A percentile compares a stretch with the other conserved stretches of the same genome.
phyloP scores from a whole-genome alignment of 2,888 invertebrate genomes.

The Epirrhoe alternata region DNA sequence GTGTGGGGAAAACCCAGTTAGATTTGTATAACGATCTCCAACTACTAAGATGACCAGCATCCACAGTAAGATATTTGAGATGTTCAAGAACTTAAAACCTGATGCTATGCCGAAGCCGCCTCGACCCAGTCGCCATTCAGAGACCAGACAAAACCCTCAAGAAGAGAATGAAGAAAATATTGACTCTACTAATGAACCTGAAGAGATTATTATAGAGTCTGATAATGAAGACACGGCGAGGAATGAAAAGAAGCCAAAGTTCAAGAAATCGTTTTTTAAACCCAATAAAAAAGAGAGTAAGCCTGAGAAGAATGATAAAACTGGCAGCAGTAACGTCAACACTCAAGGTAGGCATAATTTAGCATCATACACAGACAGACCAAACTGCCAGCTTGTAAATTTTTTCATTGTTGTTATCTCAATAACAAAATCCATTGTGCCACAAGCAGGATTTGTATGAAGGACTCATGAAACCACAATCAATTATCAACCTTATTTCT shows the following conservation, averaged over 20 bases:
- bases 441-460: not conserved
- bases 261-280: constrained; percentile 56
- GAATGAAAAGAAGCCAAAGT: constrained; percentile 56
- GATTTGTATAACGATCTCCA: constrained; percentile 3
- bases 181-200: constrained; percentile 51
- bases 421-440: not conserved
- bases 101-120: constrained; percentile 83
- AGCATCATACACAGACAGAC: not conserved
- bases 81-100: constrained; percentile 76
- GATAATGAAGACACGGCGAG: constrained; percentile 56
- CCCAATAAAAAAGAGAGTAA: constrained; percentile 50
- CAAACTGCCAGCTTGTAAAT: not conserved
- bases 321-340: constrained; percentile 61
- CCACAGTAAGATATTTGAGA: constrained; percentile 64
- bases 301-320: constrained; percentile 47
- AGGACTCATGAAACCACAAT: not conserved
- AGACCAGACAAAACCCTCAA: constrained; percentile 37
- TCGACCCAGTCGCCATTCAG: constrained; percentile 54
- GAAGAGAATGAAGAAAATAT: constrained; percentile 52
- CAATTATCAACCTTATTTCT: not conserved
- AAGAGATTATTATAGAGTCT: constrained; percentile 61
- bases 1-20: constrained; percentile 20
- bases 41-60: constrained; percentile 51
- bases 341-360: constrained; percentile 65
- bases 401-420: not conserved